Percentiles rank a stretch among this genome's conserved stretches.
Evolutionary conservation across 2,113 vertebrate species (phyloP).

Genomic region (Eptatretus burgeri): DNA sequence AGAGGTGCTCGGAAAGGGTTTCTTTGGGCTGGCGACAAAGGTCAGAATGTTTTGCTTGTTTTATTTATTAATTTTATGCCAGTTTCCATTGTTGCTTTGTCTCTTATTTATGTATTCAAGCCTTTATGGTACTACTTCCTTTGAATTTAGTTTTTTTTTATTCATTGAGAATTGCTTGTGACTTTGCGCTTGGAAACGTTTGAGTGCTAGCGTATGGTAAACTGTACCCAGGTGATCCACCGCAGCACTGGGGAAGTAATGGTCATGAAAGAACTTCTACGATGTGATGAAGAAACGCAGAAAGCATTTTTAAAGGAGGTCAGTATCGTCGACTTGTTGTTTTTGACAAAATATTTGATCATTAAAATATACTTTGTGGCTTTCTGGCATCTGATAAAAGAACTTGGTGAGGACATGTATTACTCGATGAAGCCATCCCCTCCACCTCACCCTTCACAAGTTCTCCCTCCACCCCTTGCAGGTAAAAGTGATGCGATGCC

Average conservation of each 20-base stretch:
- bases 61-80: too few relatives aligned
- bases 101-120: too few relatives aligned
- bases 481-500: constrained; percentile 88
- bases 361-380: not conserved
- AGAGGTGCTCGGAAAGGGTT: constrained; percentile 71
- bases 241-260: constrained; percentile 90
- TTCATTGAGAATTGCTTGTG: too few relatives aligned
- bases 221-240: constrained; percentile 39
- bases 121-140: too few relatives aligned
- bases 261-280: constrained; percentile 96
- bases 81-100: too few relatives aligned
- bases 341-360: not conserved
- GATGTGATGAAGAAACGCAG: constrained; percentile 85
- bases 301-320: constrained; percentile 88
- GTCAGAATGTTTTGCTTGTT: constrained; percentile 14
- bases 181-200: too few relatives aligned
- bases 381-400: not conserved
- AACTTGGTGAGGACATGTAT: too few relatives aligned
- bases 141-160: too few relatives aligned
- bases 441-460: not conserved
- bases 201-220: too few relatives aligned
- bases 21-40: constrained; percentile 89
- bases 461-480: constrained; percentile 13
- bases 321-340: constrained; percentile 7
- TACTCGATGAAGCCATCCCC: too few relatives aligned